Conservation (phyloP, 2,888 invertebrate species). For the Lasioglossum malachurum region DNA sequence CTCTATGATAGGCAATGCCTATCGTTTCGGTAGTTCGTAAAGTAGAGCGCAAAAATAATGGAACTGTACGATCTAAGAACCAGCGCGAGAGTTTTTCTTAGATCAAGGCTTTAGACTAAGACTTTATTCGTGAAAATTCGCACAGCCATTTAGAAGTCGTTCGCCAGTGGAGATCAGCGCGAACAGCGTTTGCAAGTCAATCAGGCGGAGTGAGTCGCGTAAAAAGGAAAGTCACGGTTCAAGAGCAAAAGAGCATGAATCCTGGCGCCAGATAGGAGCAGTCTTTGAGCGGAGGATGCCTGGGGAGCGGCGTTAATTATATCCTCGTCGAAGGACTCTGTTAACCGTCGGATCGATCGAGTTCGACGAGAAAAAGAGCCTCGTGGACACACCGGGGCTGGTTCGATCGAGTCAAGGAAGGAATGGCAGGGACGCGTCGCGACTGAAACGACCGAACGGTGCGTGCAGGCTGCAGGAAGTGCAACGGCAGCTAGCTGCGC, state of each 20-base stretch:
- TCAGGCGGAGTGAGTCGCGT: neutral
- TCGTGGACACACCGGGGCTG: neutral
- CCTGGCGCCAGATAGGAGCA: neutral
- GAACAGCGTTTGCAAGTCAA: neutral
- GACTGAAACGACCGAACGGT: conserved; percentile 4
- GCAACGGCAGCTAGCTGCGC: neutral
- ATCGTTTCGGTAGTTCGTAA: neutral
- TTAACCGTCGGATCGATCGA: neutral
- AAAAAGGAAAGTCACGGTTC: neutral
- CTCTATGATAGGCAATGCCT: neutral
- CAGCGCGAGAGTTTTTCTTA: too few species aligned
- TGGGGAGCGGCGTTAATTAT: conserved; percentile 1
- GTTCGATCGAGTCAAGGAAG: conserved; percentile 11
- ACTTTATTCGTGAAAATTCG: too few species aligned
- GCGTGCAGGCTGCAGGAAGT: conserved; percentile 2
- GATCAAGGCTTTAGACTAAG: too few species aligned
- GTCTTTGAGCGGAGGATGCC: neutral
- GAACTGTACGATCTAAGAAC: too few species aligned
- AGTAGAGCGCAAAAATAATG: too few species aligned
- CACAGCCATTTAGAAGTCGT: too few species aligned
- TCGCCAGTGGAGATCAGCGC: neutral
- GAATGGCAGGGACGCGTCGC: conserved; percentile 18
- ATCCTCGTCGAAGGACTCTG: neutral
- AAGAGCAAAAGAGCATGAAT: neutral
- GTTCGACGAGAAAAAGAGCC: neutral